Base-by-base conservation (phyloP, 2,113 vertebrate genomes). In the Thunnus thynnus region DNA sequence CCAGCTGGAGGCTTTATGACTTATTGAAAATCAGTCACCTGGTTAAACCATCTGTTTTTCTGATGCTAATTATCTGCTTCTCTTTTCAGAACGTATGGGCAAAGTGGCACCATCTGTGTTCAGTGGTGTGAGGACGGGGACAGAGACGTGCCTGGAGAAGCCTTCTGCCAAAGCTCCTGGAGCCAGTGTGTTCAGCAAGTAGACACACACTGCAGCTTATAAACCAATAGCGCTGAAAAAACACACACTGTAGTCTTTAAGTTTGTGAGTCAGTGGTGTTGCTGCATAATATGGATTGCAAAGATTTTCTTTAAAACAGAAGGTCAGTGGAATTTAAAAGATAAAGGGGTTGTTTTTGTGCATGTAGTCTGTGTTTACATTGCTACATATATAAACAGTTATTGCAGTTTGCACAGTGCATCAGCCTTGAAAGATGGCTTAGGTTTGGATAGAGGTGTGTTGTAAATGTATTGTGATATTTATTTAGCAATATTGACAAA, bases 41-140 rank as follows among this genome's bases (percentile, higher is more conserved):
- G 3, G 14, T 58, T 70, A 1, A n/a, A 62, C 12, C 27, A 48
- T 32, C 1, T 36, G 4, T 51, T 30, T 62, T 17, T 16, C 22
- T 78, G 16, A 61, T 1, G 0, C 4, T 32, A 44, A 14, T 41
- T 44, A 1, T 69, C 20, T 80, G 11, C 72, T 27, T 86, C 13
- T 76, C 10, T 58, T 9, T 79, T 61, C 90, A 99, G 97, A 99
- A 69, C 96, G 97, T 75, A 93, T 95, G 78, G 98, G 98, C 1
- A 93, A 92, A 3, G 94, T 92, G 1, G 98, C 98, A 44, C 97
- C 98, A 0, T 99, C 98, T 0, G 82, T 99, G 54, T 99, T 99
- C 93, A 98, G 97, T 75, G 85, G 86, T 0, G 89, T 90, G 66
- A 95, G 97, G 82, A 95, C 96, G 0, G 97, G 98, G 13, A 78